Conservation (phyloP, 2,113 vertebrate genomes). For the Ciconia boyciana region DNA sequence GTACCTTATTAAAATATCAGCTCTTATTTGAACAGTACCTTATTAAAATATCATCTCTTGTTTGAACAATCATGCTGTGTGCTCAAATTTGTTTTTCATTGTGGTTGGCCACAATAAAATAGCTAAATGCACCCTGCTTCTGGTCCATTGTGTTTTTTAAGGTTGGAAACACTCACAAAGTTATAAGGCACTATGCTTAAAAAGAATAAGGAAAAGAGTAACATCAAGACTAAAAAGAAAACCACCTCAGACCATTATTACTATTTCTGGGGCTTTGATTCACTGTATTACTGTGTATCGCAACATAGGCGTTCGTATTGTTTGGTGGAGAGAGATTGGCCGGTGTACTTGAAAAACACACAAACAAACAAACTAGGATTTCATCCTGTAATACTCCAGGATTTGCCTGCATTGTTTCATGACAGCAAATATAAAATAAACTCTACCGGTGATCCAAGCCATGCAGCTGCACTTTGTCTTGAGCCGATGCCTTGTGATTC, state of each 20-base stretch:
- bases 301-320: background rate
- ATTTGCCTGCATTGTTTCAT: background rate
- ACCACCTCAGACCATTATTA: background rate
- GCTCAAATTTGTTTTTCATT: background rate
- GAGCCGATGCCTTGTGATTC: background rate
- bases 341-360: background rate
- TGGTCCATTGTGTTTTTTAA: background rate
- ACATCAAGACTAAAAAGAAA: background rate
- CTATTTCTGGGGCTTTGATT: background rate
- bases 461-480: background rate
- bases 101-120: background rate
- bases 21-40: background rate
- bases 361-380: background rate
- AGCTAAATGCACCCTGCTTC: background rate
- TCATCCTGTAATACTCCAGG: background rate
- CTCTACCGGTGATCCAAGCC: background rate
- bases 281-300: background rate
- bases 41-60: background rate
- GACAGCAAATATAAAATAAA: background rate
- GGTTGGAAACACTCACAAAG: background rate
- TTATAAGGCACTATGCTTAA: background rate
- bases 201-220: background rate
- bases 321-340: background rate
- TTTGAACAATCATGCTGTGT: background rate
- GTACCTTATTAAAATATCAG: background rate